Conservation (phyloP, 2,888 invertebrate genomes). For the Nomada goodeniana region DNA sequence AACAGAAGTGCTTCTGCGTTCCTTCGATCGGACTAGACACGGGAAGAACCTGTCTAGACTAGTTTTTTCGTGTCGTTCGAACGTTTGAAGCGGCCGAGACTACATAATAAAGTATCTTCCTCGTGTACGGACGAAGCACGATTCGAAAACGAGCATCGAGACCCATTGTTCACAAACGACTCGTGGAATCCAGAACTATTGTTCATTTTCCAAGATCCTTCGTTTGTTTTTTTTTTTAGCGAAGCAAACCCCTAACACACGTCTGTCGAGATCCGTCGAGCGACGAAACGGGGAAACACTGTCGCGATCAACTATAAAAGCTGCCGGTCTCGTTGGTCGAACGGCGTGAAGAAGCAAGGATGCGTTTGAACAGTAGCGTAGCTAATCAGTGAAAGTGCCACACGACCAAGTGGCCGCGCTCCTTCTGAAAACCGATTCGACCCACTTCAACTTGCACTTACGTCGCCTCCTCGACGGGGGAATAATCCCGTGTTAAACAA, state of each 20-base stretch:
- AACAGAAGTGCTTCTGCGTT: not conserved
- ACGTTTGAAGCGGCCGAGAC: not conserved
- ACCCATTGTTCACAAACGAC: not conserved
- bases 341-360: conserved; percentile 31
- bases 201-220: too few relatives aligned
- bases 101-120: not conserved
- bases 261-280: too few relatives aligned
- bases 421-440: conserved; percentile 60
- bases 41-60: conserved; percentile 24
- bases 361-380: conserved; percentile 34
- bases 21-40: not conserved
- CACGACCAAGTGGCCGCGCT: conserved; percentile 41
- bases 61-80: not conserved
- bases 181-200: not conserved
- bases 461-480: conserved; percentile 9
- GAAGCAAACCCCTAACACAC: too few relatives aligned
- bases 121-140: not conserved
- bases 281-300: conserved; percentile 29
- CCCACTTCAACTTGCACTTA: conserved; percentile 36
- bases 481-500: conserved; percentile 4
- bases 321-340: conserved; percentile 19
- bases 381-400: conserved; percentile 63
- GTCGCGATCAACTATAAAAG: conserved; percentile 34
- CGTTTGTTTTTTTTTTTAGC: too few relatives aligned
- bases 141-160: not conserved